A percentile compares a stretch with the other conserved stretches of the same genome.
phyloP scores from a whole-genome alignment of 2,113 vertebrate genomes.

The Alectura lathami region DNA sequence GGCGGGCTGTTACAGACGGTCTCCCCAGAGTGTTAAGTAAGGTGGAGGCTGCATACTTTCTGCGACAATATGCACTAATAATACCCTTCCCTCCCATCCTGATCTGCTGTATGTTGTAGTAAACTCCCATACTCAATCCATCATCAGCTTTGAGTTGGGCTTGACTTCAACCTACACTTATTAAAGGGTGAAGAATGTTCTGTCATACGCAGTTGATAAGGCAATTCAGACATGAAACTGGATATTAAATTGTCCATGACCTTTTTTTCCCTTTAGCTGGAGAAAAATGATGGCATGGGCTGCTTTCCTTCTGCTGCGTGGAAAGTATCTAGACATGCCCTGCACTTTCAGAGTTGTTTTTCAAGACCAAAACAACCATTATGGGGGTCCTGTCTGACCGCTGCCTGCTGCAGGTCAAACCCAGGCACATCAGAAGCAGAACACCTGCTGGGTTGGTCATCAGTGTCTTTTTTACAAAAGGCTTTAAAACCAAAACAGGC shows the following conservation, averaged over 20 bases:
- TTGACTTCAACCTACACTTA: background rate
- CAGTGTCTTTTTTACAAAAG: background rate
- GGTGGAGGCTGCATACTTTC: background rate
- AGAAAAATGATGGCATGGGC: background rate
- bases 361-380: background rate
- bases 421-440: background rate
- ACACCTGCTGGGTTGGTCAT: background rate
- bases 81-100: background rate
- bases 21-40: background rate
- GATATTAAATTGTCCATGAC: background rate
- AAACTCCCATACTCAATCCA: background rate
- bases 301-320: background rate
- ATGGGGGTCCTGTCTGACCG: background rate
- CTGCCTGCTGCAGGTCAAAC: background rate
- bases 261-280: background rate
- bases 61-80: background rate
- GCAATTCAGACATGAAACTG: background rate
- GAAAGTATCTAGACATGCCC: background rate
- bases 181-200: slow-evolving; percentile 24
- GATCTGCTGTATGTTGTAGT: background rate
- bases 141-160: background rate
- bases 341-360: background rate
- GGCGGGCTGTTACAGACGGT: background rate
- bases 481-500: background rate
- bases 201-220: background rate